Evolutionary conservation across 2,113 vertebrate genomes (phyloP), one percentile per base, ranked within the genome.

Genomic region (Corythornis cristatus): DNA sequence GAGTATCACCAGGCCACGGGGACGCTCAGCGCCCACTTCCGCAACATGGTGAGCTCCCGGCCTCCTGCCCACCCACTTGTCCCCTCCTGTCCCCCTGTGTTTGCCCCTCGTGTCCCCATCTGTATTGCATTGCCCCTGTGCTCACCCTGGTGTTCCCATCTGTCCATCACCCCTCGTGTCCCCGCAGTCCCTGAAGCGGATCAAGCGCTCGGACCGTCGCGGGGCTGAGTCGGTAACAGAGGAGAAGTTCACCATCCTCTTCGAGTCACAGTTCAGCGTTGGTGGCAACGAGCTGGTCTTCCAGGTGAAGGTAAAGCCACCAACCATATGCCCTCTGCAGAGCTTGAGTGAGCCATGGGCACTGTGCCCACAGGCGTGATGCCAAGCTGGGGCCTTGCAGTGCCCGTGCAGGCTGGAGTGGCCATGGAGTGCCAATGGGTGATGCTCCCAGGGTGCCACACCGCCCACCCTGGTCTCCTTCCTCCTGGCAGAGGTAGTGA

Each of bases 181-280:
- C 60, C 40, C 21, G 2, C 72, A 99, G 99, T 99, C 99, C 5
- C 95, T 99, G 83, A 99, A 99, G 97, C 97, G 99, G 94, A 99
- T 99, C 97, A 99, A 99, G 93, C 98, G 99, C 14, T 99, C 99
- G 0, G 99, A 99, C 96, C 98, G 99, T 18, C 98, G 99, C 1
- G 99, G 99, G 3, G 99, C 99, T 0, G 99, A 99, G 89, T 99
- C 99, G 0, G 99, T 99, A 93, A 99, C 99, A 0, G 99, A 99
- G 83, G 99, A 99, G 97, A 99, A 99, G 95, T 99, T 99, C 97
- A 99, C 99, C 8, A 99, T 99, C 87, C 97, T 99, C 88, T 99
- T 99, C 2, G 99, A 99, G 96, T 99, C 99, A 0, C 99, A 99
- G 96, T 99, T 99, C 96, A 99, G 99, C 1, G 98, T 99, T 0